Percentiles rank a stretch among this genome's conserved stretches.
These are phyloP conservation scores for Athrips mouffetella DNA, from an alignment of 2,888 invertebrate species.

Conservation along the genomic window DNA sequence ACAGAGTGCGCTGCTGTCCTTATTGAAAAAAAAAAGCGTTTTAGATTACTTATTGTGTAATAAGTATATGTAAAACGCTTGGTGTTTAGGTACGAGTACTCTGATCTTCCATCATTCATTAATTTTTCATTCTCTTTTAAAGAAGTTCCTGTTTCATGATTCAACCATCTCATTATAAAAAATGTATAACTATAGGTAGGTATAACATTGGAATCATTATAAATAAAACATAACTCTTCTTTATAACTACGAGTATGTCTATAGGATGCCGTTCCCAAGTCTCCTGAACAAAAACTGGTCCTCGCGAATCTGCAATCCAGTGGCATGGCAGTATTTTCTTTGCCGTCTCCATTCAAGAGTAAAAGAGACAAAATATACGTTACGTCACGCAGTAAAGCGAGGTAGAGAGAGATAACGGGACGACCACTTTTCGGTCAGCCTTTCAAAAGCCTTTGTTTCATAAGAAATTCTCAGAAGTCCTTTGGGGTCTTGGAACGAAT, in stretches of 20 bases:
- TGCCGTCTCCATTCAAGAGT: conserved; percentile 57
- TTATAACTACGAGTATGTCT: not conserved
- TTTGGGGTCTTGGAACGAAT: conserved; percentile 18
- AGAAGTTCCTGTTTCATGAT: not conserved
- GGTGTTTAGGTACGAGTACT: no score
- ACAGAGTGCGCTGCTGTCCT: no score
- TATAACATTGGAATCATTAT: not conserved
- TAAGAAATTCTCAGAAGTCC: conserved; percentile 7
- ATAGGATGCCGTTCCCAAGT: not conserved
- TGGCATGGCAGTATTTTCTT: conserved; percentile 18
- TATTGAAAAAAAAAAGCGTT: no score
- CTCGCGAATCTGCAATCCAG: conserved; percentile 52
- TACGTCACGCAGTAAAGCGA: conserved; percentile 38
- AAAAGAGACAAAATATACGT: conserved; percentile 40
- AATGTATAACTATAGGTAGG: not conserved
- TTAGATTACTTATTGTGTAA: no score
- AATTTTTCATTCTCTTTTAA: not conserved
- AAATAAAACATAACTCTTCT: no score
- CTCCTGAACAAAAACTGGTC: conserved; percentile 64
- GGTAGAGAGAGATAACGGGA: conserved; percentile 59
- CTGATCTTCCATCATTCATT: no score
- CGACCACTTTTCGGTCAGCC: conserved; percentile 24
- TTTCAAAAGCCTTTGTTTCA: conserved; percentile 13
- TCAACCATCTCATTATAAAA: not conserved
- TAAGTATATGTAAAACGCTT: no score